Evolutionary conservation across 1,140 invertebrate genomes (phyloP).

Genomic region (Schlechtendalia chinensis): DNA sequence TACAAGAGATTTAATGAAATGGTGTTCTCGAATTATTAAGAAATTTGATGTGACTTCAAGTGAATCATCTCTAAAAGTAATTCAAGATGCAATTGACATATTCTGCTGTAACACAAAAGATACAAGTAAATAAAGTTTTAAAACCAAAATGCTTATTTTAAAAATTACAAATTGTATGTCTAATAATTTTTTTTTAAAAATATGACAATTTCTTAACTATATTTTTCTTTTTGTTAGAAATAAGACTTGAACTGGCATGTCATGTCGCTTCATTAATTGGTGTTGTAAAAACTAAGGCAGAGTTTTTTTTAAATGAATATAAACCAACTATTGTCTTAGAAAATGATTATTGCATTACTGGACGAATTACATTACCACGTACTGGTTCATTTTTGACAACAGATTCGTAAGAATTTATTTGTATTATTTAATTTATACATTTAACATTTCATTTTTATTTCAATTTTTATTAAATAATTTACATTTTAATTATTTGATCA

Average conservation of each 20-base stretch:
- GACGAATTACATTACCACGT: conserved; percentile 60
- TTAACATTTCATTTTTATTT: too few species aligned
- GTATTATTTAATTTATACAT: not conserved
- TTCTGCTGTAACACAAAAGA: conserved; percentile 77
- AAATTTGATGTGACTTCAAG: conserved; percentile 74
- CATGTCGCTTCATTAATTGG: conserved; percentile 79
- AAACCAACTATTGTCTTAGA: conserved; percentile 71
- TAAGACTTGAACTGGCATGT: conserved; percentile 67
- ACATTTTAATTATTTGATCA: not conserved
- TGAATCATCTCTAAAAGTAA: conserved; percentile 72
- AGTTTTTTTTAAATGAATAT: conserved; percentile 74
- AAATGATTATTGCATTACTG: conserved; percentile 58
- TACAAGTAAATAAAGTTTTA: too few species aligned
- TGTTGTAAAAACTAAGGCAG: conserved; percentile 76
- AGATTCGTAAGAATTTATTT: conserved; percentile 34
- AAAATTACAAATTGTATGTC: too few species aligned
- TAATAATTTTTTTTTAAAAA: too few species aligned
- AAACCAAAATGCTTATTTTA: too few species aligned
- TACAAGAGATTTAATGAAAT: conserved; percentile 89
- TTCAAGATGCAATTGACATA: conserved; percentile 89
- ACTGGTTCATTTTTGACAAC: conserved; percentile 45
- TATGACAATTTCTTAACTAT: not conserved
- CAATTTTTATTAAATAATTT: not conserved
- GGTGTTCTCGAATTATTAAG: conserved; percentile 75
- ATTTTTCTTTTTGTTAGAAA: conserved; percentile 56